A percentile compares a stretch with the other conserved stretches of the same genome.
Evolutionary conservation across 2,113 vertebrate genomes (phyloP).

Genomic region (Gopherus evgoodei): DNA sequence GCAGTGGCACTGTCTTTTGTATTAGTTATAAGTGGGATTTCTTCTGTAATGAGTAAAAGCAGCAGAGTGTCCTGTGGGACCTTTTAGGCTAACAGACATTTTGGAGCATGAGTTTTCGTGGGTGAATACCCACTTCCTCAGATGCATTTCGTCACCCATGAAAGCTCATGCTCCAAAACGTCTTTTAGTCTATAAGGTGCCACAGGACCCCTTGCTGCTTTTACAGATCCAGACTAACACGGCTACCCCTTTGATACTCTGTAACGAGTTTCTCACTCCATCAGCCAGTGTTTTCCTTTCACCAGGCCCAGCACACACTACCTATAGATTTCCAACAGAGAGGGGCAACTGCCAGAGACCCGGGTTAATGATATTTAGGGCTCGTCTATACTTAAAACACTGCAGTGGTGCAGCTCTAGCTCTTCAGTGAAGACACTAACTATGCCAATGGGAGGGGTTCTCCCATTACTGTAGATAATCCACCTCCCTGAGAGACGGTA

Average conservation of each 20-base stretch:
- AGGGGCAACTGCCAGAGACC: not conserved
- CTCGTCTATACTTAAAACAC: not conserved
- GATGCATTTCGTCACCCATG: too few relatives aligned
- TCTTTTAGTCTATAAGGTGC: too few relatives aligned
- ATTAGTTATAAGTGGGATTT: not conserved
- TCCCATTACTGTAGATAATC: not conserved
- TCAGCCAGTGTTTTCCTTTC: not conserved
- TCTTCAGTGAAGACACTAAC: not conserved
- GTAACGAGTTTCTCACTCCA: not conserved
- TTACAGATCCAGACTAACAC: too few relatives aligned
- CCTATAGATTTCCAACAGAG: not conserved
- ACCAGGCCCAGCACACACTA: accelerated
- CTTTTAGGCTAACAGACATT: too few relatives aligned
- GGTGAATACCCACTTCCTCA: too few relatives aligned
- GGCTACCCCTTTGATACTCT: not conserved
- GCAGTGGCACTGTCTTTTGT: not conserved
- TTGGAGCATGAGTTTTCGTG: too few relatives aligned
- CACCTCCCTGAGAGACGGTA: not conserved
- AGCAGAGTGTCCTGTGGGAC: too few relatives aligned
- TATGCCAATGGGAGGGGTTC: not conserved
- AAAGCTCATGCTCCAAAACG: too few relatives aligned
- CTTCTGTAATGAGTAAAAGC: not conserved
- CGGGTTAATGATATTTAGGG: not conserved
- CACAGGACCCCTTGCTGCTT: too few relatives aligned
- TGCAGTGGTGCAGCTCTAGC: not conserved